A percentile compares a stretch with the other conserved stretches of the same genome.
These are phyloP conservation scores for Hydrocynus forskahlii DNA, from an alignment of 2,797 vertebrate species.

Conservation along the genomic window DNA sequence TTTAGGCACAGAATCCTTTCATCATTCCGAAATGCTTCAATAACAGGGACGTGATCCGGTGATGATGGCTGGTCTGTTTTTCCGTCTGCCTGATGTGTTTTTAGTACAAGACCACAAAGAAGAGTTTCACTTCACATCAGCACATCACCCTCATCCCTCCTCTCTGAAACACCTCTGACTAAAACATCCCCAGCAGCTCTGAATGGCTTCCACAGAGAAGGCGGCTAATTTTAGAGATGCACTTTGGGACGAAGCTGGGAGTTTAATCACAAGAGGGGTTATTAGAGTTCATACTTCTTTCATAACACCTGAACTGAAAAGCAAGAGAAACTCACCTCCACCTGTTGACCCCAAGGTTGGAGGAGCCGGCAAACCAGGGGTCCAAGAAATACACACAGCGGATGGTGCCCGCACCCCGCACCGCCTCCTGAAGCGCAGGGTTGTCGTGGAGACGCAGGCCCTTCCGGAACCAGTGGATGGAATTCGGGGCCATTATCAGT, in stretches of 20 bases:
- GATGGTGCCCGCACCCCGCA: constrained; percentile 74
- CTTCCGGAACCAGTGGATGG: constrained; percentile 84
- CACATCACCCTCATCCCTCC: neutral
- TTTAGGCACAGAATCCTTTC: neutral
- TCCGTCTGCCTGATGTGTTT: neutral
- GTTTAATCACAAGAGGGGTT: neutral
- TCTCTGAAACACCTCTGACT: neutral
- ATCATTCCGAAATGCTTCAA: no score
- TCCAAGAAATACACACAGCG: constrained; percentile 83
- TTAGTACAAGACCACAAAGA: neutral
- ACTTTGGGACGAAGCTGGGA: neutral
- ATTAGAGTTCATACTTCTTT: neutral
- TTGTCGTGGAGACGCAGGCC: constrained; percentile 83
- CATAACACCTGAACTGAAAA: neutral
- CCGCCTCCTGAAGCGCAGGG: constrained; percentile 75
- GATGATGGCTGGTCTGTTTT: neutral
- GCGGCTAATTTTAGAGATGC: neutral
- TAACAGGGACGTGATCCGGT: neutral
- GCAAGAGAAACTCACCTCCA: constrained; percentile 72
- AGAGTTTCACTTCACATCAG: neutral
- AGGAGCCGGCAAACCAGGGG: constrained; percentile 52
- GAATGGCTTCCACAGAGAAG: neutral
- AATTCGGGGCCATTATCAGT: constrained; percentile 75
- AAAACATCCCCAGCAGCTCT: neutral
- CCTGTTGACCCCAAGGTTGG: constrained; percentile 81